Percentiles rank a stretch among this genome's conserved stretches.
These are phyloP conservation scores for Eurytoma adleriae DNA, from an alignment of 2,888 invertebrate genomes.

Conservation along the genomic window DNA sequence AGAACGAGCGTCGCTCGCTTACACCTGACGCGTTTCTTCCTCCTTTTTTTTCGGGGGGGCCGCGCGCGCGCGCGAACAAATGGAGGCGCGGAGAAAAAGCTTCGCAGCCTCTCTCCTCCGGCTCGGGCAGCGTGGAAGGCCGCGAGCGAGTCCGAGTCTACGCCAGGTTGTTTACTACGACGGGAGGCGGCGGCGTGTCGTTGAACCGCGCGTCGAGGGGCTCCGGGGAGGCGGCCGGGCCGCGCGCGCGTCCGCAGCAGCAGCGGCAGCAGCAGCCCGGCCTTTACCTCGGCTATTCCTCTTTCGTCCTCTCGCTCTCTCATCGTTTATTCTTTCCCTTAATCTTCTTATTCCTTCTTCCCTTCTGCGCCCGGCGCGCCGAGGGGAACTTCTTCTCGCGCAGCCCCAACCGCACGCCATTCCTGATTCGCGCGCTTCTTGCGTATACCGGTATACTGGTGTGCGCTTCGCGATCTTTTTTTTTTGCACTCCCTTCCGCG, in stretches of 20 bases:
- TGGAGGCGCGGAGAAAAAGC: not conserved
- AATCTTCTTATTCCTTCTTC: conserved; percentile 56
- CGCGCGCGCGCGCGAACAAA: too few species aligned
- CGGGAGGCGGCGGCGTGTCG: conserved; percentile 73
- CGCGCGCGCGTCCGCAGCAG: conserved; percentile 45
- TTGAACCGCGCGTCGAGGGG: conserved; percentile 67
- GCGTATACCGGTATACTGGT: not conserved
- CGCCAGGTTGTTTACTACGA: conserved; percentile 74
- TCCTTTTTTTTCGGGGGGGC: too few species aligned
- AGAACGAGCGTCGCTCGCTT: conserved; percentile 46
- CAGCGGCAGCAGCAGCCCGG: conserved; percentile 63
- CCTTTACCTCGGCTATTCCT: conserved; percentile 53
- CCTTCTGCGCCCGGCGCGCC: conserved; percentile 48
- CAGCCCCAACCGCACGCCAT: conserved; percentile 34
- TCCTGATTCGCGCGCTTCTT: conserved; percentile 47
- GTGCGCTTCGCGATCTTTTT: too few species aligned
- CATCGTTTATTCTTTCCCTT: conserved; percentile 59
- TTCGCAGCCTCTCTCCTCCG: conserved; percentile 24
- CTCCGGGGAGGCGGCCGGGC: conserved; percentile 64
- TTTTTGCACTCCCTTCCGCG: too few species aligned
- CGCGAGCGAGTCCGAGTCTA: conserved; percentile 67
- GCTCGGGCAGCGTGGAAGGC: conserved; percentile 59
- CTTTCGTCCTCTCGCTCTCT: conserved; percentile 60
- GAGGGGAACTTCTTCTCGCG: conserved; percentile 44
- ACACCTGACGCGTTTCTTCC: conserved; percentile 36